Conservation (phyloP, 2,797 vertebrate species). For the Brachyrhaphis roseni region DNA sequence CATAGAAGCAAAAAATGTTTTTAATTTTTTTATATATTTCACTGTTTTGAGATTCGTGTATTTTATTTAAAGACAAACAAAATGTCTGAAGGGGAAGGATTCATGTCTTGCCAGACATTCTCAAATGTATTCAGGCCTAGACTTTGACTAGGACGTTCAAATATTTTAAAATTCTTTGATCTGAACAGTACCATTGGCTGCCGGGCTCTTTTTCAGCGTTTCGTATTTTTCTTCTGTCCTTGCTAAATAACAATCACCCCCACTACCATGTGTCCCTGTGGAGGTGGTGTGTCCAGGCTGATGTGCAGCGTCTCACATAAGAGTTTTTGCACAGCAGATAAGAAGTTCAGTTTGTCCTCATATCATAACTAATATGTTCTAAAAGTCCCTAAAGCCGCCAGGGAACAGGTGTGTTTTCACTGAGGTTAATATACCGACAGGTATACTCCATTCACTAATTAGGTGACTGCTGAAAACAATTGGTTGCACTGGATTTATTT, state of each 20-base stretch:
- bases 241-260: neutral
- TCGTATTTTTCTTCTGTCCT: neutral
- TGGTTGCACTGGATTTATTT: neutral
- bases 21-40: neutral
- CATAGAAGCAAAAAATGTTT: too few relatives aligned
- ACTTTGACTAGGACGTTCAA: neutral
- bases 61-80: neutral
- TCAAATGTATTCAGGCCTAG: neutral
- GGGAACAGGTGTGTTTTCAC: neutral
- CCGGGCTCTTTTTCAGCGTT: too few relatives aligned
- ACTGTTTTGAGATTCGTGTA: neutral
- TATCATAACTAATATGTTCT: neutral
- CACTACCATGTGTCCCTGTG: neutral
- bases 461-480: neutral
- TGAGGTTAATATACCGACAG: neutral
- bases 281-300: neutral
- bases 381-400: neutral
- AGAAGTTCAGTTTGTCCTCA: neutral
- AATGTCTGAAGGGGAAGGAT: neutral
- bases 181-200: neutral
- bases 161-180: neutral
- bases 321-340: neutral
- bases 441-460: neutral
- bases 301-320: neutral
- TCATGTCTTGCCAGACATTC: neutral